Conservation (phyloP, 2,888 invertebrate species). For the Rapana venosa region DNA sequence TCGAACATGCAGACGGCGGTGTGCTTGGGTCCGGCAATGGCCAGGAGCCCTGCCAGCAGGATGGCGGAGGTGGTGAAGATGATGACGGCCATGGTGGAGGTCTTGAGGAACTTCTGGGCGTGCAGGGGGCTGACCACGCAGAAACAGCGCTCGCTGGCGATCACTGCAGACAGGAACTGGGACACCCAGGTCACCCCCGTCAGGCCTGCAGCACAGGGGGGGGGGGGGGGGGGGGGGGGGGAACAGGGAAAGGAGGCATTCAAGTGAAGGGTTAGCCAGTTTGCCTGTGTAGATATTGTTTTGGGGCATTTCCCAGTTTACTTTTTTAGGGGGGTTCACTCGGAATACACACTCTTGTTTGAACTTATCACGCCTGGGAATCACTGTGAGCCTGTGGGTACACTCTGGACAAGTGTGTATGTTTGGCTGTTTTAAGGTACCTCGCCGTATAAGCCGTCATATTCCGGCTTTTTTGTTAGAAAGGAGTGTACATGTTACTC, state of each 20-base stretch:
- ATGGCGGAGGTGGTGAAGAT: constrained; percentile 5
- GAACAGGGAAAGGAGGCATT: not conserved
- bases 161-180: constrained; percentile 39
- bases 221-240: not conserved
- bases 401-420: no score
- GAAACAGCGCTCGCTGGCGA: constrained; percentile 41
- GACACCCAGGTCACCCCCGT: constrained; percentile 31
- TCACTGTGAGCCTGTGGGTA: no score
- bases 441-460: no score
- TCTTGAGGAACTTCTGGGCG: constrained; percentile 36
- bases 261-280: no score
- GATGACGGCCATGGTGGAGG: constrained; percentile 40
- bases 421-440: no score
- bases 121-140: constrained; percentile 39
- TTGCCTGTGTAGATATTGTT: no score
- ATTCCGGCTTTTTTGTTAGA: no score
- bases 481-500: no score
- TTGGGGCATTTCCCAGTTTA: no score
- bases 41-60: constrained; percentile 26
- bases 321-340: no score
- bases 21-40: constrained; percentile 40
- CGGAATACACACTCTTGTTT: no score
- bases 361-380: no score
- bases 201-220: not conserved
- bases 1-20: constrained; percentile 33